Conservation (phyloP, 2,797 vertebrate species). For the Sylvia borin region DNA sequence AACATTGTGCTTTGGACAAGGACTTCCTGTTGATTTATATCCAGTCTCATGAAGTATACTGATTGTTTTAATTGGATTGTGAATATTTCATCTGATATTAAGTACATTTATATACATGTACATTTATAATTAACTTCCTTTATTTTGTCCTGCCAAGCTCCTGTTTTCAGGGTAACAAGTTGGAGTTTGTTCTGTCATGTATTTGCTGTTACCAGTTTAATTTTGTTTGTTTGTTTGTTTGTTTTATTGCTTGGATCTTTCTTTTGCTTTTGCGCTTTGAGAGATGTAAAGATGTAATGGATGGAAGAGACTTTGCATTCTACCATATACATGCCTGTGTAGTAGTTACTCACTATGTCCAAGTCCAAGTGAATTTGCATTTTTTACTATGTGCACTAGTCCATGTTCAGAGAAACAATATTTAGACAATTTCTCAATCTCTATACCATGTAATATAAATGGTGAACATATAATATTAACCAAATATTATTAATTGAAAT, state of each 20-base stretch:
- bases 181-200: background rate
- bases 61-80: background rate
- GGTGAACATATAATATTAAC: background rate
- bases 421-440: background rate
- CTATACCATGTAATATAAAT: background rate
- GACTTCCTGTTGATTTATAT: background rate
- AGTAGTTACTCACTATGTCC: background rate
- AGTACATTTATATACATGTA: background rate
- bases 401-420: background rate
- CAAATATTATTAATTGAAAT: background rate
- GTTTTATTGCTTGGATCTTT: background rate
- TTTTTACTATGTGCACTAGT: background rate
- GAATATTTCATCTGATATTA: slow-evolving; percentile 13
- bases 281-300: background rate
- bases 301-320: background rate
- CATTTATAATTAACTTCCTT: background rate
- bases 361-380: background rate
- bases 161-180: background rate
- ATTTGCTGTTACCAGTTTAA: background rate
- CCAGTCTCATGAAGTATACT: background rate
- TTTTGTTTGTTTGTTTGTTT: background rate
- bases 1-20: background rate
- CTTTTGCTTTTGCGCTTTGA: background rate
- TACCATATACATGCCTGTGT: background rate
- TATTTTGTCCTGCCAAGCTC: background rate